These are phyloP conservation scores for Megathymus violae DNA, from an alignment of 1,140 invertebrate genomes.

Conservation along the genomic window DNA sequence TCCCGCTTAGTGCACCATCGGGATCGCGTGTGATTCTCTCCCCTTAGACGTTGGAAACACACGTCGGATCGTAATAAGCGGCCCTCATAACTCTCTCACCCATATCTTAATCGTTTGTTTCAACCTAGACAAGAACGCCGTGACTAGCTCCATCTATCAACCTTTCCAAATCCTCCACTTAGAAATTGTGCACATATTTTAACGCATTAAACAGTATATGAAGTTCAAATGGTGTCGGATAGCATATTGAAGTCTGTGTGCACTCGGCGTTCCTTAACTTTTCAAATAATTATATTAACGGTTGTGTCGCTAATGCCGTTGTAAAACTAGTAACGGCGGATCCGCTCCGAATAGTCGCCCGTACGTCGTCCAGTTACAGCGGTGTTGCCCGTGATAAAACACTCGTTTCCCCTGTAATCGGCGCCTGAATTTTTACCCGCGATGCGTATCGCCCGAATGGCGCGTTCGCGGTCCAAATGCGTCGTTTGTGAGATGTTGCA, in stretches of 20 bases:
- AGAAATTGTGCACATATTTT: no score
- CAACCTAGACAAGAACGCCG: background rate
- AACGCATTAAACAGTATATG: no score
- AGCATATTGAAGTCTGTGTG: no score
- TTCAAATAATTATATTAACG: no score
- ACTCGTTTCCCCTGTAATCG: conserved; percentile 69
- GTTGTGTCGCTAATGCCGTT: no score
- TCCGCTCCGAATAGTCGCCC: conserved; percentile 21
- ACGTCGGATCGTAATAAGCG: conserved; percentile 21
- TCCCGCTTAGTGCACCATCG: conserved; percentile 60
- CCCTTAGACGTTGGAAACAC: conserved; percentile 36
- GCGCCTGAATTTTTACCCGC: conserved; percentile 61
- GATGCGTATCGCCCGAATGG: conserved; percentile 59
- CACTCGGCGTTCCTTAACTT: no score
- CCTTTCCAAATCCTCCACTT: no score
- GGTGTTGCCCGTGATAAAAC: conserved; percentile 61
- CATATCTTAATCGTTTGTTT: background rate
- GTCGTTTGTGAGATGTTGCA: conserved; percentile 43
- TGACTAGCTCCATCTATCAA: no score
- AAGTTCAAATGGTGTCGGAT: no score
- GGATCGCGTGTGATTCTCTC: conserved; percentile 40
- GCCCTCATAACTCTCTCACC: background rate
- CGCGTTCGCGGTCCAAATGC: conserved; percentile 43
- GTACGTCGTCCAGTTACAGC: conserved; percentile 39
- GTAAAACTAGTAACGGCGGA: no score